A percentile compares a stretch with the other conserved stretches of the same genome.
Evolutionary conservation across 2,113 vertebrate genomes (phyloP).

Genomic region (Siniperca knerii): DNA sequence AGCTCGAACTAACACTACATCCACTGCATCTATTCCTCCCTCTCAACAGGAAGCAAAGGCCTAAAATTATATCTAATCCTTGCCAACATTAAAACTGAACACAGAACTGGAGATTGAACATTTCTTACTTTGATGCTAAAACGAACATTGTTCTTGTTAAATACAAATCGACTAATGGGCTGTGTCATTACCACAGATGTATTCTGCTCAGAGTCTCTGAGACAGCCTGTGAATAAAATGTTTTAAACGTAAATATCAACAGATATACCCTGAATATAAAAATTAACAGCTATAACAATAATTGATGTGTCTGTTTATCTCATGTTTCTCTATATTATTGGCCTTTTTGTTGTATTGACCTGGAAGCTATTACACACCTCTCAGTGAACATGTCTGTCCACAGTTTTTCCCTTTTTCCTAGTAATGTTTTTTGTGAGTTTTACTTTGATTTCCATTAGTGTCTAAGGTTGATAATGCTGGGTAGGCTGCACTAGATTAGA

Average conservation of each 20-base stretch:
- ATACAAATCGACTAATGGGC: slow-evolving; percentile 5
- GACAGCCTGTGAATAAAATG: not conserved
- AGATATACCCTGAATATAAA: not conserved
- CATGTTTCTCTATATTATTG: not conserved
- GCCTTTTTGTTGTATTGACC: not conserved
- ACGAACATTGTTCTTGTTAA: slow-evolving; percentile 1
- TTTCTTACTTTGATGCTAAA: slow-evolving; percentile 29
- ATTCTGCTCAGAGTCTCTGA: not conserved
- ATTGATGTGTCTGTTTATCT: not conserved
- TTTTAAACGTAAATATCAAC: not conserved
- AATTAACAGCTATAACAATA: not conserved
- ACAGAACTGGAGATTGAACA: slow-evolving; percentile 23
- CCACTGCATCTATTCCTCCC: slow-evolving; percentile 52
- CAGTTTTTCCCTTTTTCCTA: not conserved
- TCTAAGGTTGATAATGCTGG: not conserved
- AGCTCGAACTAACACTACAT: slow-evolving; percentile 52
- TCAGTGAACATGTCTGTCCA: not conserved
- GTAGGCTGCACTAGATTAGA: not conserved
- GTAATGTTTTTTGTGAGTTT: not conserved
- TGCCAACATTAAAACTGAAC: slow-evolving; percentile 70
- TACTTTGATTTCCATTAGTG: slow-evolving; percentile 15
- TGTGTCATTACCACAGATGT: not conserved
- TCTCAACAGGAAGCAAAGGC: slow-evolving; percentile 60
- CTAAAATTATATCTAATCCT: slow-evolving; percentile 74
- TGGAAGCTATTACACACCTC: not conserved